phyloP scores from a whole-genome alignment of 2,797 vertebrate species.

The Hydrolagus colliei region DNA sequence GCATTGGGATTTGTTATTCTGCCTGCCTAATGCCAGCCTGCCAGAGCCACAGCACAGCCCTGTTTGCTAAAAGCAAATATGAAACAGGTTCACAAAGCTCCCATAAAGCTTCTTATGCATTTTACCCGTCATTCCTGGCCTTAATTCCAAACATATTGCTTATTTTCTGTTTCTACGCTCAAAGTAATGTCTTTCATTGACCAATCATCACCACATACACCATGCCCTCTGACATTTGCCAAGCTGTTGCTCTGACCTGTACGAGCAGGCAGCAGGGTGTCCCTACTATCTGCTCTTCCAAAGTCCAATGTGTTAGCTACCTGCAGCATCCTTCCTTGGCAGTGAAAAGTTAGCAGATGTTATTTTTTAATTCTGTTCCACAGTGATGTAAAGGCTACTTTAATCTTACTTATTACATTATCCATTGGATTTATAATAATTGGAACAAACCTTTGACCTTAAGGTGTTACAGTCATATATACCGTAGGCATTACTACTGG shows the following conservation, averaged over 20 bases:
- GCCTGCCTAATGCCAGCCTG: conserved; percentile 41
- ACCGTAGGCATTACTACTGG: conserved; percentile 60
- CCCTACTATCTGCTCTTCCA: conserved; percentile 62
- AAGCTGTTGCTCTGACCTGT: conserved; percentile 54
- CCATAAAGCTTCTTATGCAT: conserved; percentile 21
- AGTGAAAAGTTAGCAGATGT: conserved; percentile 75
- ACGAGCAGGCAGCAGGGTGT: conserved; percentile 56
- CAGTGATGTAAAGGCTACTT: conserved; percentile 73
- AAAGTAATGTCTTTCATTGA: not conserved
- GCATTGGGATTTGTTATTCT: conserved; percentile 43
- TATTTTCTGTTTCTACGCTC: not conserved
- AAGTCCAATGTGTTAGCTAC: conserved; percentile 72
- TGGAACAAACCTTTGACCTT: conserved; percentile 70
- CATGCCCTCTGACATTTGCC: conserved; percentile 39
- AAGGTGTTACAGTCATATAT: conserved; percentile 67
- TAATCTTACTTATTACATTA: conserved; percentile 84
- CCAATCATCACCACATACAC: conserved; percentile 31
- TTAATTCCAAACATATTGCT: conserved; percentile 19
- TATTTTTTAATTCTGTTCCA: conserved; percentile 79
- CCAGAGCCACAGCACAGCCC: conserved; percentile 40
- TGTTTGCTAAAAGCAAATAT: conserved; percentile 31
- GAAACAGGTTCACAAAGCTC: conserved; percentile 10
- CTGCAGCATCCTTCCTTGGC: conserved; percentile 60
- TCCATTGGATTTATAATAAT: conserved; percentile 81
- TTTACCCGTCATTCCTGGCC: conserved; percentile 6